Percentiles rank a stretch among this genome's conserved stretches.
Conservation (phyloP, 2,888 invertebrate genomes). For the Allacma fusca region DNA sequence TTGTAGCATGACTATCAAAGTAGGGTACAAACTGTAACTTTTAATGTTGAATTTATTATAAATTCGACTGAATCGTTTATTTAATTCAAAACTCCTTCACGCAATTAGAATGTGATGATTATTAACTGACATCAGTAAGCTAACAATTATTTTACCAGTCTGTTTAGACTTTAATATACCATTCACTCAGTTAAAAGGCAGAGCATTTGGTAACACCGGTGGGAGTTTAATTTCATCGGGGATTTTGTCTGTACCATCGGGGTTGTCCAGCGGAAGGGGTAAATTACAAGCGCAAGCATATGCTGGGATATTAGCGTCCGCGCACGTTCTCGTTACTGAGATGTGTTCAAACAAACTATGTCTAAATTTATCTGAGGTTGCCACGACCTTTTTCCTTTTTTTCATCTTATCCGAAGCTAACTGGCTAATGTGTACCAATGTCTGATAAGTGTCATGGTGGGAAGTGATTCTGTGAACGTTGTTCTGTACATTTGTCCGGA, state of each 20-base stretch:
- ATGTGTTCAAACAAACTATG: conserved; percentile 27
- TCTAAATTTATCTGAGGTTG: conserved; percentile 1
- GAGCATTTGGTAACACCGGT: background rate
- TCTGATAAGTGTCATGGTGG: conserved; percentile 79
- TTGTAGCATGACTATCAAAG: too few relatives aligned
- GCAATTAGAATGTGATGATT: too few relatives aligned
- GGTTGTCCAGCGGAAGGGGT: conserved; percentile 28
- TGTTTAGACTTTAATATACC: too few relatives aligned
- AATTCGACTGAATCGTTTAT: too few relatives aligned
- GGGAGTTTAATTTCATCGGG: background rate
- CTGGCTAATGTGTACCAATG: conserved; percentile 62
- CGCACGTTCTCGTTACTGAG: conserved; percentile 28
- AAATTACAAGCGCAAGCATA: conserved; percentile 28
- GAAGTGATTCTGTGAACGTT: conserved; percentile 75
- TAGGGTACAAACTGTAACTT: too few relatives aligned
- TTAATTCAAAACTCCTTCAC: too few relatives aligned
- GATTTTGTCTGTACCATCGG: background rate
- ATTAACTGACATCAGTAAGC: too few relatives aligned
- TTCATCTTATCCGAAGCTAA: conserved; percentile 18
- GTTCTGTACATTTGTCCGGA: conserved; percentile 68
- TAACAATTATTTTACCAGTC: too few relatives aligned
- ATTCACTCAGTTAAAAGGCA: too few relatives aligned
- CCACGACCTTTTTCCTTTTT: conserved; percentile 7
- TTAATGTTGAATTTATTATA: too few relatives aligned
- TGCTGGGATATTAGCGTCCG: conserved; percentile 35